Base-by-base conservation (phyloP, 1,140 invertebrate species). In the Calephelis virginiensis region DNA sequence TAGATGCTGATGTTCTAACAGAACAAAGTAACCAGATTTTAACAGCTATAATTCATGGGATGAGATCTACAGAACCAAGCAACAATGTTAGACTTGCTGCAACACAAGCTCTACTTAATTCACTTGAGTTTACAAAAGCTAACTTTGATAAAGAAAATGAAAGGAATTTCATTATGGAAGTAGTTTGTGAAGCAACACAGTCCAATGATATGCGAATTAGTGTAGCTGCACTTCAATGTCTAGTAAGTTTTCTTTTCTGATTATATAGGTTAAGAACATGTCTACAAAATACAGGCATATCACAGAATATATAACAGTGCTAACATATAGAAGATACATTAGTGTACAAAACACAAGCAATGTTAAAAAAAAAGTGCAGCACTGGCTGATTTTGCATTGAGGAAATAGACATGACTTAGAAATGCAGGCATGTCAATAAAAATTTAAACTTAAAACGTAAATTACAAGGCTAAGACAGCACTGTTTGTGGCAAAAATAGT, bases 131-230 rank as follows among this genome's bases (percentile, higher is more conserved):
- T 83, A 99, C 98, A 8, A 97, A 97, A 92, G 97, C 97, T 12
- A 99, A 99, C 92, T 99, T 99, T 92, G 97, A 99, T 76, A 98
- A 97, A 88, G 98, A 99, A 93, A 94, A 95, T 70, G 99, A 99
- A 92, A 93, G 99, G 76, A 98, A 99, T 91, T 99, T 98, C 83
- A 99, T 99, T 50, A 99, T 99, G 99, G 98, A 99, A 94, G 98
- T 99, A 37, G 98, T 99, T 9, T 99, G 99, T 87, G 95, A 97
- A 90, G 95, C 96, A 14, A 97, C 96, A 10, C 96, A 97, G 79
- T 96, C 95, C 5, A 83, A 92, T 47, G 97, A 99, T 81, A 96
- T 96, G 48, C 95, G 97, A 89, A 96, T 98, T 64, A 95, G 96
- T 92, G 98, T 99, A 43, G 97, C 97, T 11, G 98, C 99, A 12